A percentile compares a stretch with the other conserved stretches of the same genome.
phyloP scores from a whole-genome alignment of 2,888 invertebrate genomes.

The Troides aeacus region DNA sequence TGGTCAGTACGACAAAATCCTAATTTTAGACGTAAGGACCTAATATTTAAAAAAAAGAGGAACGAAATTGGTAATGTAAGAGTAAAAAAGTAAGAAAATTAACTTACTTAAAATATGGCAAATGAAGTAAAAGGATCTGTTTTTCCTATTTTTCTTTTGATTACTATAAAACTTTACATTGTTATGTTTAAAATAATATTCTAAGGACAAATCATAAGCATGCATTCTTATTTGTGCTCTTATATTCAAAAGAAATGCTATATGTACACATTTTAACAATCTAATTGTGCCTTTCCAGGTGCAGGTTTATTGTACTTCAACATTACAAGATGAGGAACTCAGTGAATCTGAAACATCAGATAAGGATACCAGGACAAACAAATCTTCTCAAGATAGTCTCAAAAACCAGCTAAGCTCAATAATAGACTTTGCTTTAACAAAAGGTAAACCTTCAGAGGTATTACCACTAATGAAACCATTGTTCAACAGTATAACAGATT shows the following conservation, averaged over 20 bases:
- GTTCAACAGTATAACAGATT: conserved; percentile 60
- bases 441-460: conserved; percentile 43
- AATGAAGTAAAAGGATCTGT: no score
- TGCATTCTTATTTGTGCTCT: background rate
- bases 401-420: conserved; percentile 47
- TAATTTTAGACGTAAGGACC: no score
- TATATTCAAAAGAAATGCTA: background rate
- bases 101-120: no score
- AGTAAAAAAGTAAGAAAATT: no score
- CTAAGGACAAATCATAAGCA: background rate
- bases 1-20: no score
- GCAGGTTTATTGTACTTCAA: conserved; percentile 21
- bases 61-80: no score
- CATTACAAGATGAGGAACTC: conserved; percentile 3
- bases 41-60: no score
- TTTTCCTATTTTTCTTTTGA: no score
- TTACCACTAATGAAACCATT: conserved; percentile 49
- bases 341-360: conserved; percentile 11
- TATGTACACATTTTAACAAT: background rate
- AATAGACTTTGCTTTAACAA: conserved; percentile 37
- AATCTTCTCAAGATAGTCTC: conserved; percentile 43
- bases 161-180: no score
- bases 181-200: no score
- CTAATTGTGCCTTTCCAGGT: conserved; percentile 13
- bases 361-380: conserved; percentile 5